These are phyloP conservation scores for Urocolius indicus DNA, from an alignment of 2,113 vertebrate species.

Conservation along the genomic window DNA sequence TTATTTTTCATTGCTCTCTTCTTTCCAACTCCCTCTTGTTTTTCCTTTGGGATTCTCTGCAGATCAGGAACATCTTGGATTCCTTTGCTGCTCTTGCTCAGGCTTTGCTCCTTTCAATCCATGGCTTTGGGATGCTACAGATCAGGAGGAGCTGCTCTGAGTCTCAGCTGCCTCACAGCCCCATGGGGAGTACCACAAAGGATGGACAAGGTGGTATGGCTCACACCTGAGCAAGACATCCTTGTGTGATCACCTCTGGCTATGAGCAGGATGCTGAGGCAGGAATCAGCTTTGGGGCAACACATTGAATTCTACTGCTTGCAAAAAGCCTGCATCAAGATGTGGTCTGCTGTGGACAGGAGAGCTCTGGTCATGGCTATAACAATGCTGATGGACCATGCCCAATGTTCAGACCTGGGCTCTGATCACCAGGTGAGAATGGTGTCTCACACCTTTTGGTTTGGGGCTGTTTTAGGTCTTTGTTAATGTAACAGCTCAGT, in stretches of 20 bases:
- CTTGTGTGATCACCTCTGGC: neutral
- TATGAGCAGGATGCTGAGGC: neutral
- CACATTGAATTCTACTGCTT: fast-evolving
- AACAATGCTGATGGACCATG: neutral
- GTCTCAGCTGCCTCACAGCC: neutral
- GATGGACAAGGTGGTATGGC: neutral
- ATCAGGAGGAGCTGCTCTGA: neutral
- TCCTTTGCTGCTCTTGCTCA: neutral
- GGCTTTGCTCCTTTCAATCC: neutral
- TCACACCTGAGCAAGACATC: neutral
- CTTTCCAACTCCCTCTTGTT: neutral
- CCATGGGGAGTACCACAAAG: neutral
- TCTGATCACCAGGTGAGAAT: neutral
- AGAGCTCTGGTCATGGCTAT: fast-evolving
- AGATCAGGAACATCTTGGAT: neutral
- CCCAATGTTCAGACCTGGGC: neutral
- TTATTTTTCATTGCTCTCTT: neutral
- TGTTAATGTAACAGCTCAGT: neutral
- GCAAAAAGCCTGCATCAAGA: neutral
- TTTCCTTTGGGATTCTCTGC: neutral
- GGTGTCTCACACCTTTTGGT: fast-evolving
- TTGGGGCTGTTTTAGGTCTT: neutral
- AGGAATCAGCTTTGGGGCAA: neutral
- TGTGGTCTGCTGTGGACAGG: fast-evolving
- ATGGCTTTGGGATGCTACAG: neutral